Percentiles rank a stretch among this genome's conserved stretches.
Conservation (phyloP, 1,140 invertebrate species). For the Lucilia sericata region DNA sequence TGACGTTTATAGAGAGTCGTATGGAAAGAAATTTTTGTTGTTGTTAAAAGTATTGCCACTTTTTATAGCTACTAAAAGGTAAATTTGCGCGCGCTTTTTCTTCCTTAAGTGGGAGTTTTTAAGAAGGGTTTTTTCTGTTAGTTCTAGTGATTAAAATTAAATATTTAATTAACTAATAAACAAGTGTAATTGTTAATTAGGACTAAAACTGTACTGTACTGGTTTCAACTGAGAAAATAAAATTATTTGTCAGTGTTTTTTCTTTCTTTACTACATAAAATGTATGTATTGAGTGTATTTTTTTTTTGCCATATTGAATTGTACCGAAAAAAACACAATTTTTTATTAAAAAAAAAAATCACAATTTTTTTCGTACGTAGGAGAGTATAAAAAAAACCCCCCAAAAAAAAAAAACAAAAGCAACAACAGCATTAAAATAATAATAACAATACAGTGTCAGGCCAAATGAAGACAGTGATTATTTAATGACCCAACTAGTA, state of each 20-base stretch:
- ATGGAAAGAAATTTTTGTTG: not conserved
- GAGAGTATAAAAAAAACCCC: not conserved
- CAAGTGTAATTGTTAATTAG: slow-evolving; percentile 2
- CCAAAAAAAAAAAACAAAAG: not conserved
- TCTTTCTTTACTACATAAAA: slow-evolving; percentile 1
- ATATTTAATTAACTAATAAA: not conserved
- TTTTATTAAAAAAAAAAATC: not conserved
- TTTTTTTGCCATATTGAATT: slow-evolving; percentile 15
- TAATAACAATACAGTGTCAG: not conserved
- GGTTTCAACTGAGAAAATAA: not conserved
- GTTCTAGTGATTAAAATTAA: too few species aligned
- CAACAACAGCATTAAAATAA: not conserved
- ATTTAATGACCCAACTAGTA: not conserved
- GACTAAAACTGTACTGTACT: slow-evolving; percentile 19
- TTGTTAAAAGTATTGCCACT: not conserved
- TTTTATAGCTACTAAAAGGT: not conserved
- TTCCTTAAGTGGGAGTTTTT: not conserved
- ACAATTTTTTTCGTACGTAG: not conserved
- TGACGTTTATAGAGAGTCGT: not conserved
- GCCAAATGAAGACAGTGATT: slow-evolving; percentile 15
- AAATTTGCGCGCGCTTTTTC: slow-evolving; percentile 9
- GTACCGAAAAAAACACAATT: not conserved
- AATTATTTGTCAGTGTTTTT: not conserved
- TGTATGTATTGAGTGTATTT: slow-evolving; percentile 23
- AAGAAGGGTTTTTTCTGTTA: not conserved